phyloP scores from a whole-genome alignment of 2,113 vertebrate genomes.

The Hemibagrus wyckioides region DNA sequence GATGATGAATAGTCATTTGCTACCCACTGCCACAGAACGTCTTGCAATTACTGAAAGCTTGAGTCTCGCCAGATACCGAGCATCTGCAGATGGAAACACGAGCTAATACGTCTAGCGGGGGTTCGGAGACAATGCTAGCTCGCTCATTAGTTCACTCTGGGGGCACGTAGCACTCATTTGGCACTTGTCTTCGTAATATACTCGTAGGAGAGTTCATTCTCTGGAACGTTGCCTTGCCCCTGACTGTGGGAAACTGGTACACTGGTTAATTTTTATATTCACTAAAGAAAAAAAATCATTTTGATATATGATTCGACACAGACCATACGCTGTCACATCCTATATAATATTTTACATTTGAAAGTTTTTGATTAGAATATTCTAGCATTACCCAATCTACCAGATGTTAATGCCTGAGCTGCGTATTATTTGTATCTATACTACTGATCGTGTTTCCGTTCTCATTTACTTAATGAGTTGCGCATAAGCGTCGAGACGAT shows the following conservation, averaged over 20 bases:
- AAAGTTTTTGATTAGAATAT: background rate
- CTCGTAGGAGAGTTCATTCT: slow-evolving; percentile 4
- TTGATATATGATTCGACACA: background rate
- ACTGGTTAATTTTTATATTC: slow-evolving; percentile 1
- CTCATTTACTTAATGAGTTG: background rate
- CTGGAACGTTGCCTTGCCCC: slow-evolving; percentile 15
- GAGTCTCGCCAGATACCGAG: slow-evolving; percentile 10
- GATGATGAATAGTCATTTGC: slow-evolving; percentile 12
- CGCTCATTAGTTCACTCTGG: slow-evolving; percentile 37
- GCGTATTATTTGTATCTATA: background rate
- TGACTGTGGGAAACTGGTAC: background rate
- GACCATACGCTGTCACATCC: background rate
- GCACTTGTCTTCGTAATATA: background rate
- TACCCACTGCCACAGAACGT: background rate
- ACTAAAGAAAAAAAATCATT: background rate
- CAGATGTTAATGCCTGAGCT: background rate
- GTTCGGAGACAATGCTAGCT: slow-evolving; percentile 14
- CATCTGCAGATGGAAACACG: slow-evolving; percentile 20
- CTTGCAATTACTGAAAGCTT: slow-evolving; percentile 1
- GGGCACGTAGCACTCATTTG: slow-evolving; percentile 17
- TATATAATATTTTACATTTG: background rate
- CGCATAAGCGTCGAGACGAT: background rate
- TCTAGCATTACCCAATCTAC: background rate
- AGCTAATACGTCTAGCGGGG: slow-evolving; percentile 22
- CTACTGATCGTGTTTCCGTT: background rate